Percentiles rank a stretch among this genome's conserved stretches.
phyloP scores from a whole-genome alignment of 2,888 invertebrate genomes.

The Drosophila picticornis region DNA sequence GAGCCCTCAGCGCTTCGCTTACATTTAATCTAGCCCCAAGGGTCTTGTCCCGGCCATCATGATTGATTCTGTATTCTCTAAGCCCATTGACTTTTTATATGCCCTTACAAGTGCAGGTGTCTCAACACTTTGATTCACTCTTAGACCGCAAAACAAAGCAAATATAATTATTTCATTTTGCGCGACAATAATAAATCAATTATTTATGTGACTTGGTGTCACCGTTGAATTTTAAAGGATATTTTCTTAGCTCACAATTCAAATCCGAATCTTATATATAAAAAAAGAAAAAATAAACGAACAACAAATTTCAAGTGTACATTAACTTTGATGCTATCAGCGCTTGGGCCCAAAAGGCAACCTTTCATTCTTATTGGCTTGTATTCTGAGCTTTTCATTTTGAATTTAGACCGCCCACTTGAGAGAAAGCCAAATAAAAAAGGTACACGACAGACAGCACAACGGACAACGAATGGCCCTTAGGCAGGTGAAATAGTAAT shows the following conservation, averaged over 20 bases:
- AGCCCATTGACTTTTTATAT: conserved; percentile 63
- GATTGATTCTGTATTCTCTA: conserved; percentile 51
- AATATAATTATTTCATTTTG: background rate
- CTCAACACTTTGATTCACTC: background rate
- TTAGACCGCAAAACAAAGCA: background rate
- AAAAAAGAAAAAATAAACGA: background rate
- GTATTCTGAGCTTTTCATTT: conserved; percentile 45
- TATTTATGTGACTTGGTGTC: background rate
- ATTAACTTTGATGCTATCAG: background rate
- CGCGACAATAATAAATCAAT: background rate
- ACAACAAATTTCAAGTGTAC: conserved; percentile 21
- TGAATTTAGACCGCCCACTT: conserved; percentile 25
- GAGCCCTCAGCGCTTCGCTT: conserved; percentile 28
- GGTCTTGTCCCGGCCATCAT: conserved; percentile 38
- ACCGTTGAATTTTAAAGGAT: background rate
- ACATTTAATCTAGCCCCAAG: conserved; percentile 47
- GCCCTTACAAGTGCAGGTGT: background rate
- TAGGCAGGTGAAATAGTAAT: conserved; percentile 70
- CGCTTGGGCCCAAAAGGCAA: background rate
- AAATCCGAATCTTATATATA: background rate
- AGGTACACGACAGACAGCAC: conserved; percentile 28
- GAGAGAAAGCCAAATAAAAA: conserved; percentile 19
- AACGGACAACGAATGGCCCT: conserved; percentile 39
- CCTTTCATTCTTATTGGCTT: conserved; percentile 39
- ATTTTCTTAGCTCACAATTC: background rate